Percentiles rank a stretch among this genome's conserved stretches.
Conservation (phyloP, 2,888 invertebrate species). For the Poecilobothrus nobilitatus region DNA sequence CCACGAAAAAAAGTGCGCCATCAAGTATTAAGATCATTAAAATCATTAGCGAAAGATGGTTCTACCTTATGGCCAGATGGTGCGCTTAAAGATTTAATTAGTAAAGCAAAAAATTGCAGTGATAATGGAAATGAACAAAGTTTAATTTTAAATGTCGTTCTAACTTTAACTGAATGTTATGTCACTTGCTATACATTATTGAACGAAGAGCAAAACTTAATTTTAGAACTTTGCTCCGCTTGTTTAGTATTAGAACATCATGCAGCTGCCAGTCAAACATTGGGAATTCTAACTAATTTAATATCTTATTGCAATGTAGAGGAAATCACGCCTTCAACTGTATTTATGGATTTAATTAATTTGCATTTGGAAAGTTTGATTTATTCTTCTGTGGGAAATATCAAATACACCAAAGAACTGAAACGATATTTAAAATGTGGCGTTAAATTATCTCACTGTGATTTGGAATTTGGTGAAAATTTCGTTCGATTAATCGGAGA, state of each 20-base stretch:
- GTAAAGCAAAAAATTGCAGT: slow-evolving; percentile 36
- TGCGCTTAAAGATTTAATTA: slow-evolving; percentile 40
- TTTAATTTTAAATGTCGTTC: slow-evolving; percentile 37
- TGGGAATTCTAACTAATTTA: slow-evolving; percentile 38
- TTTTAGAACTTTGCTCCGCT: slow-evolving; percentile 37
- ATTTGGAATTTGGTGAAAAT: slow-evolving; percentile 53
- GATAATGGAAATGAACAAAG: slow-evolving; percentile 38
- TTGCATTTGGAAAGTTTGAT: slow-evolving; percentile 41
- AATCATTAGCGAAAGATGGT: slow-evolving; percentile 60
- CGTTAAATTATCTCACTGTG: slow-evolving; percentile 59
- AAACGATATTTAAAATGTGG: slow-evolving; percentile 51
- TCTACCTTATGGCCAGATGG: slow-evolving; percentile 71
- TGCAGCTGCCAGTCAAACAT: slow-evolving; percentile 38
- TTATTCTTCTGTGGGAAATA: slow-evolving; percentile 37
- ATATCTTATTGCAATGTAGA: slow-evolving; percentile 29
- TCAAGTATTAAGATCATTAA: slow-evolving; percentile 57
- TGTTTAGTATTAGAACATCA: slow-evolving; percentile 40
- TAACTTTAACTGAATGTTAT: slow-evolving; percentile 40
- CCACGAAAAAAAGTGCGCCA: slow-evolving; percentile 61
- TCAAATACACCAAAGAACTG: slow-evolving; percentile 35
- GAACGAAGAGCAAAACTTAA: slow-evolving; percentile 35
- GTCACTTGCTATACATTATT: slow-evolving; percentile 39
- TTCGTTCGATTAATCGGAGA: slow-evolving; percentile 58
- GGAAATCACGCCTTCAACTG: slow-evolving; percentile 27
- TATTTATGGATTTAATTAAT: slow-evolving; percentile 38